A percentile compares a stretch with the other conserved stretches of the same genome.
These are phyloP conservation scores for Tineola bisselliella DNA, from an alignment of 2,888 invertebrate species.

Conservation along the genomic window DNA sequence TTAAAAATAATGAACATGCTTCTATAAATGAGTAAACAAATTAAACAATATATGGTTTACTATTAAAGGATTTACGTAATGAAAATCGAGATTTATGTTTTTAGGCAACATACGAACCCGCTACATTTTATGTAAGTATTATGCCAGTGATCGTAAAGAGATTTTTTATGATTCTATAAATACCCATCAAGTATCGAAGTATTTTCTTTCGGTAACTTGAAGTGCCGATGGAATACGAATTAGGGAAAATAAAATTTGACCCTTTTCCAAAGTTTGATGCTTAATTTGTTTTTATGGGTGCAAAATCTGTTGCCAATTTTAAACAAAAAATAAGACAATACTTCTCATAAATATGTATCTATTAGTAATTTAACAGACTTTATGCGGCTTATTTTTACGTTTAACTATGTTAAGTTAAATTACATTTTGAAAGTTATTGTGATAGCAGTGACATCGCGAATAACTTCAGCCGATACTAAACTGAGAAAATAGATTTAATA, in stretches of 20 bases:
- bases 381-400: too few species aligned
- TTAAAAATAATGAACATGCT: neutral
- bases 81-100: slow-evolving; percentile 37
- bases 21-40: slow-evolving; percentile 15
- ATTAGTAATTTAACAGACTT: too few species aligned
- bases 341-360: too few species aligned
- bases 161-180: slow-evolving; percentile 54
- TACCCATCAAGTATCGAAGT: slow-evolving; percentile 36
- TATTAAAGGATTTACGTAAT: slow-evolving; percentile 14
- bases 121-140: slow-evolving; percentile 53
- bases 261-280: neutral
- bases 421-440: too few species aligned
- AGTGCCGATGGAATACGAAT: slow-evolving; percentile 10
- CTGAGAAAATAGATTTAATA: neutral
- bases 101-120: slow-evolving; percentile 38
- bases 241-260: slow-evolving; percentile 10
- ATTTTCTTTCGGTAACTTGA: slow-evolving; percentile 24
- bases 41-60: slow-evolving; percentile 12
- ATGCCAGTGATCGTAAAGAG: slow-evolving; percentile 44
- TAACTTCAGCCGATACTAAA: too few species aligned
- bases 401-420: too few species aligned
- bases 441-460: too few species aligned
- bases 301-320: neutral
- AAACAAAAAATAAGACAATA: neutral
- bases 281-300: neutral